Evolutionary conservation across 1,140 invertebrate species (phyloP).

Genomic region (Stegodyphus mimosarum): DNA sequence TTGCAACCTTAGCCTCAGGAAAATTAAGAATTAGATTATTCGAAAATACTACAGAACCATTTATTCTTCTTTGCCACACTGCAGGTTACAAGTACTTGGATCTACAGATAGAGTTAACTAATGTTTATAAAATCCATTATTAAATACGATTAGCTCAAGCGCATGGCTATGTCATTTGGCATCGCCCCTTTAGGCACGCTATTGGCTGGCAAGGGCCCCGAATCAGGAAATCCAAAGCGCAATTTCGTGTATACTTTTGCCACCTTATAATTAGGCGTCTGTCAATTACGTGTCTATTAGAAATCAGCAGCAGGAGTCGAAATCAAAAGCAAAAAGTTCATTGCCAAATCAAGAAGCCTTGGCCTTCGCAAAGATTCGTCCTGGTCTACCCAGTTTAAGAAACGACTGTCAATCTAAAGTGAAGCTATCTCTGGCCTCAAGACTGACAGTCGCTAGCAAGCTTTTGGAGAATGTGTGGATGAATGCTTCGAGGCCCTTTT

Average conservation of each 20-base stretch:
- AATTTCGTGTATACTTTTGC: slow-evolving; percentile 17
- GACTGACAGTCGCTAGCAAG: slow-evolving; percentile 20
- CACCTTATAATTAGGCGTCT: slow-evolving; percentile 44
- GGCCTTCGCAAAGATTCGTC: slow-evolving; percentile 48
- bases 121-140: too few relatives aligned
- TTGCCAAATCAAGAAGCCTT: slow-evolving; percentile 41
- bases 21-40: too few relatives aligned
- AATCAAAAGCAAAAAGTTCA: slow-evolving; percentile 14
- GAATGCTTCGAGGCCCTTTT: not conserved
- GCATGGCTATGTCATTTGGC: slow-evolving; percentile 31
- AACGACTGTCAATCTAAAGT: slow-evolving; percentile 8
- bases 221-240: slow-evolving; percentile 16
- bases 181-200: slow-evolving; percentile 29
- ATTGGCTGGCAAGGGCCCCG: slow-evolving; percentile 20
- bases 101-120: too few relatives aligned
- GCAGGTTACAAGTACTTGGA: too few relatives aligned
- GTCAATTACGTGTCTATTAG: slow-evolving; percentile 58
- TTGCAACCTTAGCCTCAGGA: too few relatives aligned
- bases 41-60: too few relatives aligned
- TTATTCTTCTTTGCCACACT: too few relatives aligned
- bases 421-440: not conserved
- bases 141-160: not conserved
- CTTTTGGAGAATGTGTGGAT: not conserved
- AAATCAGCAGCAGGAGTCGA: slow-evolving; percentile 9
- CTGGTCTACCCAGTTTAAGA: not conserved